Percentiles rank a stretch among this genome's conserved stretches.
phyloP scores from a whole-genome alignment of 2,888 invertebrate genomes.

The Bugula neritina region DNA sequence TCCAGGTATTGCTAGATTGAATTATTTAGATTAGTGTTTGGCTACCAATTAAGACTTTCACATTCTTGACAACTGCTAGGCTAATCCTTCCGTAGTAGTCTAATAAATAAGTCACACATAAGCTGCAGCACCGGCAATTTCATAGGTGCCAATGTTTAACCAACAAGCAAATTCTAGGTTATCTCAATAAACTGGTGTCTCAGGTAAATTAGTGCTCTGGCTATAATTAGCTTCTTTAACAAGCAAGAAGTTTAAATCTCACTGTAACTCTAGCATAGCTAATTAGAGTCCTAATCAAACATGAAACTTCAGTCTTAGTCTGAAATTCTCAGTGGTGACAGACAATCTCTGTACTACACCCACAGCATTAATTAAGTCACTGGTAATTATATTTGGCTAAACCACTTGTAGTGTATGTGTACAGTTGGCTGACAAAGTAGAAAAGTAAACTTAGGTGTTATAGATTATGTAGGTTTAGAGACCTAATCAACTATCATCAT shows the following conservation, averaged over 20 bases:
- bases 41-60: neutral
- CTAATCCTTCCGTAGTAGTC: slow-evolving; percentile 2
- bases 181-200: too few species aligned
- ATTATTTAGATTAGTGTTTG: slow-evolving; percentile 3
- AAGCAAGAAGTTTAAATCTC: neutral
- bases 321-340: neutral
- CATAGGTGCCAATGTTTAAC: neutral
- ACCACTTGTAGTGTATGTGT: neutral
- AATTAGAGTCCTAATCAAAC: neutral
- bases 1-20: neutral
- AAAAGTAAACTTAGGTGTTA: neutral
- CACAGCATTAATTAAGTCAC: slow-evolving; percentile 12
- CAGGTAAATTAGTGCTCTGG: neutral
- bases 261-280: neutral
- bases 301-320: too few species aligned
- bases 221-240: too few species aligned
- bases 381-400: slow-evolving; percentile 17
- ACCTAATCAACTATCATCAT: too few species aligned
- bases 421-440: neutral
- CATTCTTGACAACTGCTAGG: neutral
- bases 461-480: neutral
- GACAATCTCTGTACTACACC: neutral
- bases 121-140: neutral
- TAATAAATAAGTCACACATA: slow-evolving; percentile 17
- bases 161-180: too few species aligned